Evolutionary conservation across 2,888 invertebrate genomes (phyloP).

Genomic region (Agrochola circellaris): DNA sequence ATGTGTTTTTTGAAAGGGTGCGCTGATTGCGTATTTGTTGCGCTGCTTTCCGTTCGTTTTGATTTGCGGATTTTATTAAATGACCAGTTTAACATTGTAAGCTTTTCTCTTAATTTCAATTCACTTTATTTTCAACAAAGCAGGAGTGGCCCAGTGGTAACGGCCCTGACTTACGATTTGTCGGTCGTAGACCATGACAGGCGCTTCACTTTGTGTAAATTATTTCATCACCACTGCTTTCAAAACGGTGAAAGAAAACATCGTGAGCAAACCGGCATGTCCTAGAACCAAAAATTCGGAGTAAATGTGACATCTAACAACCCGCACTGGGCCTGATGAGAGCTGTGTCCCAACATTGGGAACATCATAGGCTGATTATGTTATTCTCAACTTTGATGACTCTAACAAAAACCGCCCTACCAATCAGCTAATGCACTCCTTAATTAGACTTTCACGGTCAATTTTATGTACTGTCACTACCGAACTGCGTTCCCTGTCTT

Average conservation of each 20-base stretch:
- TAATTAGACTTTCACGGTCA: slow-evolving; percentile 56
- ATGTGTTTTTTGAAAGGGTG: slow-evolving; percentile 46
- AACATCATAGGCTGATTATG: too few relatives aligned
- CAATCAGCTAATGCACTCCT: slow-evolving; percentile 65
- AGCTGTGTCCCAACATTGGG: too few relatives aligned
- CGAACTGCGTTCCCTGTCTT: slow-evolving; percentile 51
- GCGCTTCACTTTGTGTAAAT: too few relatives aligned
- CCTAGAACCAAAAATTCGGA: too few relatives aligned
- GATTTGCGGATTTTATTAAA: slow-evolving; percentile 19
- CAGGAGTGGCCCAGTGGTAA: too few relatives aligned
- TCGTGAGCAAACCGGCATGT: too few relatives aligned
- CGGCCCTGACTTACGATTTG: too few relatives aligned
- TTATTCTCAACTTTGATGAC: neutral
- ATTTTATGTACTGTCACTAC: slow-evolving; percentile 54
- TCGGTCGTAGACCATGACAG: too few relatives aligned
- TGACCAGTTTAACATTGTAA: neutral
- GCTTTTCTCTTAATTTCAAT: neutral
- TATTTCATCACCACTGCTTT: too few relatives aligned
- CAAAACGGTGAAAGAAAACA: too few relatives aligned
- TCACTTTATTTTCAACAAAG: neutral
- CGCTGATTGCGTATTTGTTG: slow-evolving; percentile 50
- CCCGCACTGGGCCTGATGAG: too few relatives aligned
- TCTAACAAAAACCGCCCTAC: slow-evolving; percentile 30
- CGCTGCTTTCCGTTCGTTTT: slow-evolving; percentile 6
- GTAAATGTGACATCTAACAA: too few relatives aligned